Evolutionary conservation across 1,140 invertebrate species (phyloP), one percentile per base, ranked within the genome.

Genomic region (Liolophura sinensis): DNA sequence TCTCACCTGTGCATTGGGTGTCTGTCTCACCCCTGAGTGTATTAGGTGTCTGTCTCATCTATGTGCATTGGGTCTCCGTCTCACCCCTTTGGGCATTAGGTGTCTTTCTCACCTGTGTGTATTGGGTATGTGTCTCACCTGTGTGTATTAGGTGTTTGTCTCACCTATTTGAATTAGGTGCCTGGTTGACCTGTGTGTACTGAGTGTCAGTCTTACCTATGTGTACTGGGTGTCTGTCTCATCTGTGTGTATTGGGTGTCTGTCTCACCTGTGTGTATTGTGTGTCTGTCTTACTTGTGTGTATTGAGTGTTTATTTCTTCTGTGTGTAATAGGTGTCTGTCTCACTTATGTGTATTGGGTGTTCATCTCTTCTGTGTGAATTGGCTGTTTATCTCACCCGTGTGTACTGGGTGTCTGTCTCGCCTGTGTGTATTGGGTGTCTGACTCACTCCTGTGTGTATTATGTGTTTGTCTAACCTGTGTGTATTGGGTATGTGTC

Each of bases 361-460:
- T 40, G 31, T 40, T 9, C 9, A 9, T 40, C 31, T 40, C 31
- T 5, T 9, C 31, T 40, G 31, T 40, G 31, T 40, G 31, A 3
- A 40, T 40, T 40, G 31, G 9, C 3, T 18, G 18, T 22, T 4
- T 7, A 62, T 40, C 9, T 5, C 31, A 40, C 31, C 31, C 3
- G 31, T 40, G n/a, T n/a, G 31, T 40, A 40, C 9, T 40, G 9
- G 31, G 31, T 40, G 31, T 40, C 31, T 40, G 31, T 40, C 31
- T 73, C 84, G 90, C 92, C 91, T 70, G 89, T 86, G 77, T 91
- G 90, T 77, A 92, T 92, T 1, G 92, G 91, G 86, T 93, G 31
- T 40, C 31, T 40, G 31, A 5, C 31, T 40, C 31, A 40, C 31
- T 9, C n/a, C n/a, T n/a, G n/a, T n/a, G n/a, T n/a, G n/a, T n/a